Conservation (phyloP, 2,113 vertebrate genomes). For the Triplophysa tibetana region DNA sequence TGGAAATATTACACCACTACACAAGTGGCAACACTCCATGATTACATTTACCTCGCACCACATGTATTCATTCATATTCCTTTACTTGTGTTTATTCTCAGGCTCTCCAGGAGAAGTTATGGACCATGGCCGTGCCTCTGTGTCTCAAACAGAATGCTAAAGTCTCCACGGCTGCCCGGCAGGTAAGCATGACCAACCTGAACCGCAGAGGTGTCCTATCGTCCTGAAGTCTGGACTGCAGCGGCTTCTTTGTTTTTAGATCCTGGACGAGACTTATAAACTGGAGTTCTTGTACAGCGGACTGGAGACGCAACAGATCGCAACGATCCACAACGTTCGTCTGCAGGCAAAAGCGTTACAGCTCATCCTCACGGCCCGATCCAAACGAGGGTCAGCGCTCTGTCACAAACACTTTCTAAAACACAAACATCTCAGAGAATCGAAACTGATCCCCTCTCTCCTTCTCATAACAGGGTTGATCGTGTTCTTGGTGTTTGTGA, state of each 20-base stretch:
- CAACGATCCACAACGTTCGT: slow-evolving; percentile 90
- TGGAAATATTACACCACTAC: not conserved
- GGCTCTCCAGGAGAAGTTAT: slow-evolving; percentile 95
- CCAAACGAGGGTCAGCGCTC: slow-evolving; percentile 81
- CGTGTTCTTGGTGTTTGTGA: slow-evolving; percentile 86
- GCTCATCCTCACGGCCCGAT: slow-evolving; percentile 85
- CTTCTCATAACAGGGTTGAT: slow-evolving; percentile 77
- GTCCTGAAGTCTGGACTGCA: not conserved
- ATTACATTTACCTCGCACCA: not conserved
- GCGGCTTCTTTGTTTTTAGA: slow-evolving; percentile 66
- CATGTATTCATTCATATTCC: too few species aligned
- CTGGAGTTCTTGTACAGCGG: slow-evolving; percentile 97
- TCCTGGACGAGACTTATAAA: slow-evolving; percentile 93
- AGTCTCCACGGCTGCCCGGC: slow-evolving; percentile 85
- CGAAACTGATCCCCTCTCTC: not conserved
- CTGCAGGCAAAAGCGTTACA: slow-evolving; percentile 92
- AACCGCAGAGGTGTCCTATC: not conserved
- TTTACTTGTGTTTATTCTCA: slow-evolving; percentile 52
- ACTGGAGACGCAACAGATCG: slow-evolving; percentile 87
- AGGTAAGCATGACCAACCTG: slow-evolving; percentile 70
- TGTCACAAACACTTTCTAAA: not conserved
- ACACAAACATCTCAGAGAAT: not conserved
- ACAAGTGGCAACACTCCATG: not conserved
- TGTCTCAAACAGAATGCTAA: slow-evolving; percentile 90
- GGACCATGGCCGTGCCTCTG: slow-evolving; percentile 91